These are phyloP conservation scores for Anorthoa munda DNA, from an alignment of 2,888 invertebrate genomes.

Conservation along the genomic window DNA sequence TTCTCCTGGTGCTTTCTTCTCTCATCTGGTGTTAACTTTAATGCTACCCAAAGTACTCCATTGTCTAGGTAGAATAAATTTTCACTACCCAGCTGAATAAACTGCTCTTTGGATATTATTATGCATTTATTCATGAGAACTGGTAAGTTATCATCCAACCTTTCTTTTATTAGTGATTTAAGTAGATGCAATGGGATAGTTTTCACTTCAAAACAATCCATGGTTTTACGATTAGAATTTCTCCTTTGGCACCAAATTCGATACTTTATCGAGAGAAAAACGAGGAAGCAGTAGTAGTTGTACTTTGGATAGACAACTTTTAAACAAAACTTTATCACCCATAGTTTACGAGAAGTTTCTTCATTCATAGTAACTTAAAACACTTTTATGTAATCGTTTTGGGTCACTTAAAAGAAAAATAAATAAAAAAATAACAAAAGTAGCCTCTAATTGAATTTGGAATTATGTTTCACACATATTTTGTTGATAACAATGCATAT, in stretches of 20 bases:
- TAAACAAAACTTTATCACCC: constrained; percentile 87
- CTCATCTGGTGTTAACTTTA: constrained; percentile 78
- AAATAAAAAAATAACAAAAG: constrained; percentile 27
- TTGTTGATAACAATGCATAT: background rate
- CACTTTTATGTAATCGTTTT: constrained; percentile 12
- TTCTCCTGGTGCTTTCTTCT: constrained; percentile 76
- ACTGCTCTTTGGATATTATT: constrained; percentile 83
- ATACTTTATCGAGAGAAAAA: constrained; percentile 85
- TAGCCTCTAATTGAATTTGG: background rate
- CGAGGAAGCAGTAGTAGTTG: constrained; percentile 84
- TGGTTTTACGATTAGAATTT: constrained; percentile 62
- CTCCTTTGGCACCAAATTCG: constrained; percentile 78
- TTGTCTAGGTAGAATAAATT: constrained; percentile 88
- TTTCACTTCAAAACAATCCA: constrained; percentile 79
- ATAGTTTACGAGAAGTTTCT: constrained; percentile 79
- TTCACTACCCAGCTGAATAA: constrained; percentile 83
- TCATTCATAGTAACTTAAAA: constrained; percentile 81
- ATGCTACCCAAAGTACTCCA: constrained; percentile 84
- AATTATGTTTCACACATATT: constrained; percentile 43
- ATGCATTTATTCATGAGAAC: constrained; percentile 83
- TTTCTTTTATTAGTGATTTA: constrained; percentile 74
- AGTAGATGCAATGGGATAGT: constrained; percentile 76
- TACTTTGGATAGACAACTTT: constrained; percentile 88
- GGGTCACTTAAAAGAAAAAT: constrained; percentile 38
- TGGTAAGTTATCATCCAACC: constrained; percentile 76